Conservation (phyloP, 2,888 invertebrate genomes). For the Slavum lentiscoides region DNA sequence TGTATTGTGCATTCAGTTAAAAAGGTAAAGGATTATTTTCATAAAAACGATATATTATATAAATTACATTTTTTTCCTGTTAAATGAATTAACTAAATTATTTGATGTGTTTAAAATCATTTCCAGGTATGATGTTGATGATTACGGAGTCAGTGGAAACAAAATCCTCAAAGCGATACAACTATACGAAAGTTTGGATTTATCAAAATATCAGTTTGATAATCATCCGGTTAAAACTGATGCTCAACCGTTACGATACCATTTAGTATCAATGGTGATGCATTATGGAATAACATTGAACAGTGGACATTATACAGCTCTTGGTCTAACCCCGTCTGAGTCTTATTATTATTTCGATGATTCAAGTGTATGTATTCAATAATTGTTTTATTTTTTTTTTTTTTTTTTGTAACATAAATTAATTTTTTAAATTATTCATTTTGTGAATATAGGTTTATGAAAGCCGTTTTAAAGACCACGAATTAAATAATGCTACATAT, state of each 20-base stretch:
- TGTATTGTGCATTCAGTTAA: slow-evolving; percentile 90
- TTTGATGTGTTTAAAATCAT: neutral
- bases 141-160: slow-evolving; percentile 64
- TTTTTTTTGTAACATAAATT: neutral
- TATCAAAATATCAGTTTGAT: slow-evolving; percentile 67
- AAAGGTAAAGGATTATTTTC: slow-evolving; percentile 65
- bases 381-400: no score
- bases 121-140: slow-evolving; percentile 70
- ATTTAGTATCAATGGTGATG: slow-evolving; percentile 85
- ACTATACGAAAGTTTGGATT: slow-evolving; percentile 75
- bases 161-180: slow-evolving; percentile 86
- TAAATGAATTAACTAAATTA: neutral
- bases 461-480: slow-evolving; percentile 29
- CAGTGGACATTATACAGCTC: slow-evolving; percentile 94
- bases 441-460: slow-evolving; percentile 15
- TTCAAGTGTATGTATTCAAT: slow-evolving; percentile 67
- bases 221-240: slow-evolving; percentile 56
- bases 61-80: neutral
- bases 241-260: slow-evolving; percentile 65
- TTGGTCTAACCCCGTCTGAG: slow-evolving; percentile 78
- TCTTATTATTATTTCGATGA: slow-evolving; percentile 94
- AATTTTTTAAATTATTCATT: slow-evolving; percentile 1
- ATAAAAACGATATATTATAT: slow-evolving; percentile 9
- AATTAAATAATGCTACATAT: slow-evolving; percentile 81
- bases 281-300: slow-evolving; percentile 90